A percentile compares a stretch with the other conserved stretches of the same genome.
Evolutionary conservation across 2,888 invertebrate genomes (phyloP).

Genomic region (Dromius quadrimaculatus): DNA sequence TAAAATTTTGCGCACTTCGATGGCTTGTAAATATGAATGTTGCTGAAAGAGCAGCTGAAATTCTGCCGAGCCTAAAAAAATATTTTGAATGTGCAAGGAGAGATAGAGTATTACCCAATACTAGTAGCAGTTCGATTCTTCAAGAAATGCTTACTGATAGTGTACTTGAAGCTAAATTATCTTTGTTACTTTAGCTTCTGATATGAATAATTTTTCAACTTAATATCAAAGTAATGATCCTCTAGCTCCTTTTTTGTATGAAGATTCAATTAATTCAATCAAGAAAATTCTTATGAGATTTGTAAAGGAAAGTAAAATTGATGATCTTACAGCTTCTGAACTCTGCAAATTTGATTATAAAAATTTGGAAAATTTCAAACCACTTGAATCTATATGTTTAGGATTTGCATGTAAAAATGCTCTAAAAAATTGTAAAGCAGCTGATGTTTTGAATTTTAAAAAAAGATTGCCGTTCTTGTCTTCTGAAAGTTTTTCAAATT

Average conservation of each 20-base stretch:
- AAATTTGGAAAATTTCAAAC: background rate
- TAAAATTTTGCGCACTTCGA: slow-evolving; percentile 39
- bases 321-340: background rate
- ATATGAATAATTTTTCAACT: slow-evolving; percentile 44
- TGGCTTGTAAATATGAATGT: slow-evolving; percentile 39
- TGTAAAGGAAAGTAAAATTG: background rate
- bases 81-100: slow-evolving; percentile 26
- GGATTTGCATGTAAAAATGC: slow-evolving; percentile 7
- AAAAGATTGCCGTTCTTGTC: background rate
- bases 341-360: background rate
- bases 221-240: slow-evolving; percentile 36
- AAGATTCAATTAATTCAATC: no score
- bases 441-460: background rate
- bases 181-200: slow-evolving; percentile 24
- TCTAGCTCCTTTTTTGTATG: slow-evolving; percentile 30
- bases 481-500: background rate
- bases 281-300: no score
- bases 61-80: slow-evolving; percentile 9
- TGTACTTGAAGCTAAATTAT: slow-evolving; percentile 38
- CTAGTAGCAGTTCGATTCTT: slow-evolving; percentile 10
- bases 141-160: background rate
- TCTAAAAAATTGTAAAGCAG: background rate
- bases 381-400: background rate
- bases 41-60: slow-evolving; percentile 12
- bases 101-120: slow-evolving; percentile 7